Evolutionary conservation across 1,140 invertebrate species (phyloP), one percentile per base, ranked within the genome.

Genomic region (Protaetia brevitarsis): DNA sequence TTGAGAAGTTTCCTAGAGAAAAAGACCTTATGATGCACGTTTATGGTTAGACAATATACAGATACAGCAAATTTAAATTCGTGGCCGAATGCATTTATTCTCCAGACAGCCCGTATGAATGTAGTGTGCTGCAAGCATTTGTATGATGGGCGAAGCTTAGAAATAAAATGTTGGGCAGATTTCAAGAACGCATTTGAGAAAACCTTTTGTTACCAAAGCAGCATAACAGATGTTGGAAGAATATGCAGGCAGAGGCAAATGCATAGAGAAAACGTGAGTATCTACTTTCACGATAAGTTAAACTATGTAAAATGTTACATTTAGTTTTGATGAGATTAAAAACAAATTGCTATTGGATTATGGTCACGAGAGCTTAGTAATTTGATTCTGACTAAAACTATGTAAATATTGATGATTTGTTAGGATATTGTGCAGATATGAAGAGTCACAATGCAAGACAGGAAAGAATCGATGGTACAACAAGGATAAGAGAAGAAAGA

Each of bases 31-130:
- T 58, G 56, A 58, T 7, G 13, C 8, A 6, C n/a, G 19, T 10
- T 7, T n/a, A 31, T 61, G 29, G 58, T 61, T 61, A 16, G 16
- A 61, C n/a, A 21, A 10, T 7, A 29, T 61, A 8, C 13, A 61
- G 21, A 11, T n/a, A 61, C n/a, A 8, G 26, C 26, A 8, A 31
- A 4, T 6, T 34, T 61, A 34, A 7, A 34, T 29, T 16, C 8
- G 0, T 61, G 58, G 29, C 27, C 27, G 10, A 19, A 61, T n/a
- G 58, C 13, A 29, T 29, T 61, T 29, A 34, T 11, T 10, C 34
- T 61, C 5, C n/a, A 61, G 34, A 34, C 62, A 10, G 62, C 34
- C n/a, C 19, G 62, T 13, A 11, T 21, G 23, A 31, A 63, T 63
- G 5, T 63, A 41, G 27, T 8, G 62, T 13, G 5, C 62, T 13